These are phyloP conservation scores for Siphamia tubifer DNA, from an alignment of 2,113 vertebrate species.

Conservation along the genomic window DNA sequence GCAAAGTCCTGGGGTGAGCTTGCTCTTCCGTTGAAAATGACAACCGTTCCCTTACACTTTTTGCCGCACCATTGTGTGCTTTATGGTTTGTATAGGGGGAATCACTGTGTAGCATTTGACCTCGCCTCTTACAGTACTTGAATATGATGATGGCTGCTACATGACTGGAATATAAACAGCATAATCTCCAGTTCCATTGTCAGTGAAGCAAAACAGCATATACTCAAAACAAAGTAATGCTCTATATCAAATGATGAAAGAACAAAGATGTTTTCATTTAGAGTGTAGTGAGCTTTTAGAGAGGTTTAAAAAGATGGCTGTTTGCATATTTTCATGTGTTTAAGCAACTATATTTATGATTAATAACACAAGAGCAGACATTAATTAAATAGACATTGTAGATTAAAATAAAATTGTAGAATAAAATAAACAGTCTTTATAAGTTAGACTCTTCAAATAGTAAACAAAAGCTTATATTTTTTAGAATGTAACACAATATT, in stretches of 20 bases:
- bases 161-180: constrained; percentile 82
- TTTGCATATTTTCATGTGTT: constrained; percentile 9
- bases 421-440: too few species aligned
- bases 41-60: constrained; percentile 80
- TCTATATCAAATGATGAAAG: constrained; percentile 28
- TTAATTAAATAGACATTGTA: not conserved
- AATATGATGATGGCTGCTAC: constrained; percentile 84
- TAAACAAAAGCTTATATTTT: not conserved
- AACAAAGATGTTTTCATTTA: constrained; percentile 48
- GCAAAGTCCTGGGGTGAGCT: constrained; percentile 79
- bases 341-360: not conserved
- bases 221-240: constrained; percentile 64
- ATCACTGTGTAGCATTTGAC: constrained; percentile 84
- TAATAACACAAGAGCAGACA: not conserved
- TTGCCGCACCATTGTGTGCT: constrained; percentile 84
- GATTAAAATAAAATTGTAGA: constrained; percentile 3
- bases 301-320: not conserved
- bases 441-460: not conserved
- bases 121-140: constrained; percentile 82
- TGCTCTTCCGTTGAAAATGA: constrained; percentile 79
- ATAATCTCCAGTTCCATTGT: constrained; percentile 58
- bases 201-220: constrained; percentile 59
- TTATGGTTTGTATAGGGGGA: constrained; percentile 81
- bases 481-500: not conserved
- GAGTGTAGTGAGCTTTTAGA: constrained; percentile 27